A percentile compares a stretch with the other conserved stretches of the same genome.
Evolutionary conservation across 2,797 vertebrate genomes (phyloP).

Genomic region (Limosa lapponica): DNA sequence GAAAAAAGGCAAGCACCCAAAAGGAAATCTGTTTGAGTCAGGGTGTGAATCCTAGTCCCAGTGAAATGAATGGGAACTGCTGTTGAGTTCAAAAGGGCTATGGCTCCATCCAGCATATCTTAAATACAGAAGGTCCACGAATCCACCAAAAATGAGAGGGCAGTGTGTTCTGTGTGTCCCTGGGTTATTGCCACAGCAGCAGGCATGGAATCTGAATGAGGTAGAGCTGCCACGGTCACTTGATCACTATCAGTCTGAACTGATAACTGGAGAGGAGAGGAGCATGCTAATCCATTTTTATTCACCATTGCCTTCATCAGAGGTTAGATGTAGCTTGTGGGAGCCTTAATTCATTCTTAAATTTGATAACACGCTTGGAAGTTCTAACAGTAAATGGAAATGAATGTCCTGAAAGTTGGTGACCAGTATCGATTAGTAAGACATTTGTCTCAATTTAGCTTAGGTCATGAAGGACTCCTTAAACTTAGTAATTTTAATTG

Average conservation of each 20-base stretch:
- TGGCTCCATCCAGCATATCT: neutral
- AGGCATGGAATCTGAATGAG: neutral
- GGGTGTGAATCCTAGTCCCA: neutral
- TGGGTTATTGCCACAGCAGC: neutral
- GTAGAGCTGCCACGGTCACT: neutral
- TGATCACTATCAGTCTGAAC: conserved; percentile 1
- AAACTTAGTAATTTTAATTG: conserved; percentile 19
- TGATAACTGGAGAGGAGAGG: conserved; percentile 35
- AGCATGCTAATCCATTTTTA: conserved; percentile 40
- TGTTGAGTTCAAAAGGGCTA: neutral
- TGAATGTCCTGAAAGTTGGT: neutral
- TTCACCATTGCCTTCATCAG: conserved; percentile 19
- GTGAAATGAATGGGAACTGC: neutral
- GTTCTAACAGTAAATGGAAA: conserved; percentile 35
- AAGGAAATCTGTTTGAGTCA: neutral
- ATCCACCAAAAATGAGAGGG: neutral
- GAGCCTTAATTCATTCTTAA: conserved; percentile 28
- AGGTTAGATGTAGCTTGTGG: conserved; percentile 6
- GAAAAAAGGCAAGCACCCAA: neutral
- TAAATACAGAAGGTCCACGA: neutral
- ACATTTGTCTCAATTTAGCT: conserved; percentile 35
- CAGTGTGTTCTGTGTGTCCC: neutral
- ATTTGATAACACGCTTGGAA: conserved; percentile 37
- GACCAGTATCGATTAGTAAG: neutral
- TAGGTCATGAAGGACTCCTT: conserved; percentile 22